Evolutionary conservation across 2,797 vertebrate genomes (phyloP).

Genomic region (Sebastes baramenuke): DNA sequence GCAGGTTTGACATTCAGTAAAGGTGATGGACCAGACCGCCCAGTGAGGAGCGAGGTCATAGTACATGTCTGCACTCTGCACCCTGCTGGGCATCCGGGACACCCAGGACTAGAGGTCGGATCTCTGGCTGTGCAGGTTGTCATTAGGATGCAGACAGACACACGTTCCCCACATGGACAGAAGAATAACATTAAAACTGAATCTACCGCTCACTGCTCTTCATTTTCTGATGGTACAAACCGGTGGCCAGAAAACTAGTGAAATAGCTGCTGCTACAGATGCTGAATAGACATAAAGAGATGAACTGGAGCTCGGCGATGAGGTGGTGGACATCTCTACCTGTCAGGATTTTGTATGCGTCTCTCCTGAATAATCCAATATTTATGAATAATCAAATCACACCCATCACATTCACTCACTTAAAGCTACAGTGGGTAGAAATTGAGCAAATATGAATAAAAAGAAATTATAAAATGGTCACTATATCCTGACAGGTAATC

Average conservation of each 20-base stretch:
- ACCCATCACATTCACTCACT: background rate
- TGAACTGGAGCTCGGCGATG: background rate
- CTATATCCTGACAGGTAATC: no score
- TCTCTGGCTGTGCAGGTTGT: background rate
- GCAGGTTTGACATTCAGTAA: slow-evolving; percentile 25
- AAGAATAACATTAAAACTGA: slow-evolving; percentile 11
- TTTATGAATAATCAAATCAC: background rate
- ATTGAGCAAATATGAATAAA: no score
- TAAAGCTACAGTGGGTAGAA: no score
- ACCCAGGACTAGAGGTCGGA: background rate
- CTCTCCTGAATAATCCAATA: background rate
- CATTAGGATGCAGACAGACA: slow-evolving; percentile 35
- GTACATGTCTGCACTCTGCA: background rate
- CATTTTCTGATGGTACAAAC: background rate
- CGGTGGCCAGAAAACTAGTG: background rate
- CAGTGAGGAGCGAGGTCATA: background rate
- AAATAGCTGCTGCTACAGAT: background rate
- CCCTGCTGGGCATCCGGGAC: slow-evolving; percentile 17
- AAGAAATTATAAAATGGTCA: no score
- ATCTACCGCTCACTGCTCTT: background rate
- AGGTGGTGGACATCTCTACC: background rate
- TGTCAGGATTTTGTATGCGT: background rate
- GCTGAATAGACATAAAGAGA: background rate
- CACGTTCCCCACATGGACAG: background rate
- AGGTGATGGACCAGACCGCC: background rate